These are phyloP conservation scores for Leptosomus discolor DNA, from an alignment of 2,113 vertebrate species.

Conservation along the genomic window DNA sequence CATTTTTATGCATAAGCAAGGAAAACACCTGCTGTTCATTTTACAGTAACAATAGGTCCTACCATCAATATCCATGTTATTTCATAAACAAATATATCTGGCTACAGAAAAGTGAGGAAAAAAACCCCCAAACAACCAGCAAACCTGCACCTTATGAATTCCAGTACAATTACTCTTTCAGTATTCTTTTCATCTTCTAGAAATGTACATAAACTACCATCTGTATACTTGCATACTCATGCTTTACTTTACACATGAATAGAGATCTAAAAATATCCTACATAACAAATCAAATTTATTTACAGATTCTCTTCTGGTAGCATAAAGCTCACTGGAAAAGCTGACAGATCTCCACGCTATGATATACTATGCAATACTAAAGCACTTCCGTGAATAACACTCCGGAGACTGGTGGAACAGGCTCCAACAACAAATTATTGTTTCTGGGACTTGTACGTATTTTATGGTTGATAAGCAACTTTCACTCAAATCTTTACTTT, in stretches of 20 bases:
- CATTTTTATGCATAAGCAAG: slow-evolving; percentile 16
- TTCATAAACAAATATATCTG: not conserved
- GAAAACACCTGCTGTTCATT: slow-evolving; percentile 33
- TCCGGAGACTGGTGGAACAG: not conserved
- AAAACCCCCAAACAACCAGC: not conserved
- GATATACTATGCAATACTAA: not conserved
- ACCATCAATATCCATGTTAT: not conserved
- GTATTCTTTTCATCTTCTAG: not conserved
- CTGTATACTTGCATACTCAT: not conserved
- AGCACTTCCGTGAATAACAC: not conserved
- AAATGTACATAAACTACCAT: not conserved
- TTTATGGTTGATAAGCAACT: not conserved
- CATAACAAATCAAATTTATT: not conserved
- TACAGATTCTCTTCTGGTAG: not conserved
- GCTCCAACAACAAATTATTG: not conserved
- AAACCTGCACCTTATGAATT: not conserved
- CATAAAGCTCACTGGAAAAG: not conserved
- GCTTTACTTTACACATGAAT: not conserved
- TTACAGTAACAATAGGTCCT: not conserved
- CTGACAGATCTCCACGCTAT: not conserved
- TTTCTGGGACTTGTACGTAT: not conserved
- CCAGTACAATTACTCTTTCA: not conserved
- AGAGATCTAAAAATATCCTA: not conserved
- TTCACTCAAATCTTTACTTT: not conserved
- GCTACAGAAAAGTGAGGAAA: not conserved